Percentiles rank a stretch among this genome's conserved stretches.
These are phyloP conservation scores for Hypena proboscidalis DNA, from an alignment of 2,888 invertebrate genomes.

Conservation along the genomic window DNA sequence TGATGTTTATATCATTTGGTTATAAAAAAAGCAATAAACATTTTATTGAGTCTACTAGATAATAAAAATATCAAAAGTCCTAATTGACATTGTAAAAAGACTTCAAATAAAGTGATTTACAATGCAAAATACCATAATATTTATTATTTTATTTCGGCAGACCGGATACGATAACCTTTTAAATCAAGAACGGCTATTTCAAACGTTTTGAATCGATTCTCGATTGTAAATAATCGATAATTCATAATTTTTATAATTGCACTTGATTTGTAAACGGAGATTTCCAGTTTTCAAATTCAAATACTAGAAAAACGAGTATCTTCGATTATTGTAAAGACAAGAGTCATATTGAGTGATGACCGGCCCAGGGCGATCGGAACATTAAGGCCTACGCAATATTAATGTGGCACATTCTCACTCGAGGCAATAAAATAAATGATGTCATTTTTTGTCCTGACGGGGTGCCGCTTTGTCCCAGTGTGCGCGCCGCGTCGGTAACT, in stretches of 20 bases:
- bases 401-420: slow-evolving; percentile 82
- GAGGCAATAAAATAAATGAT: slow-evolving; percentile 84
- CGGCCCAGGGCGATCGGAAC: slow-evolving; percentile 75
- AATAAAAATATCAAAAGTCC: slow-evolving; percentile 20
- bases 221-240: slow-evolving; percentile 30
- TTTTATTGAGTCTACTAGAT: slow-evolving; percentile 6
- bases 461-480: slow-evolving; percentile 73
- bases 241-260: slow-evolving; percentile 26
- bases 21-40: slow-evolving; percentile 1
- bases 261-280: slow-evolving; percentile 29
- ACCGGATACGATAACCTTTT: slow-evolving; percentile 20
- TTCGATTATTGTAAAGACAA: slow-evolving; percentile 38
- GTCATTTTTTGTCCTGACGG: slow-evolving; percentile 82
- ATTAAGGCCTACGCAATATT: slow-evolving; percentile 81
- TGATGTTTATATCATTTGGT: too few species aligned
- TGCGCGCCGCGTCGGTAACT: slow-evolving; percentile 66
- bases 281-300: too few species aligned
- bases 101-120: slow-evolving; percentile 37
- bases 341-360: slow-evolving; percentile 63
- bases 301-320: slow-evolving; percentile 34
- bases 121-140: slow-evolving; percentile 26
- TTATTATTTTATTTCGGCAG: slow-evolving; percentile 30
- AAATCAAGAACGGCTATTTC: slow-evolving; percentile 17
- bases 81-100: slow-evolving; percentile 32
- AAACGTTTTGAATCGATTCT: slow-evolving; percentile 19